Conservation (phyloP, 2,888 invertebrate species). For the Diplolepis rosae region DNA sequence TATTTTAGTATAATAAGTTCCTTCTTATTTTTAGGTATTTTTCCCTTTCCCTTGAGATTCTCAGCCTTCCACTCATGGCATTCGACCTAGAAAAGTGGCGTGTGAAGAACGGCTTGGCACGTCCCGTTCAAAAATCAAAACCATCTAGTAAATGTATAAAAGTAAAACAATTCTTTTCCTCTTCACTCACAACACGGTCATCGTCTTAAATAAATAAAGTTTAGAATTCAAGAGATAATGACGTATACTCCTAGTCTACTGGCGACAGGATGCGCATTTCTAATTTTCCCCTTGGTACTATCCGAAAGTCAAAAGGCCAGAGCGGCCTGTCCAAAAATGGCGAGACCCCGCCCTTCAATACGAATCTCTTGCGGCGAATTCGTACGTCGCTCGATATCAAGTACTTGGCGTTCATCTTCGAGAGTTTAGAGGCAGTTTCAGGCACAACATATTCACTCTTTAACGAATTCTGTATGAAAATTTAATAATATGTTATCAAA, state of each 20-base stretch:
- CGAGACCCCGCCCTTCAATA: conserved; percentile 15
- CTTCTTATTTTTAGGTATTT: conserved; percentile 3
- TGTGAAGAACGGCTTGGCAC: conserved; percentile 42
- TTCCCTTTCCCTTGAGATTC: conserved; percentile 36
- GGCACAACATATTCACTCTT: conserved; percentile 13
- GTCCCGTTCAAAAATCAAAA: conserved; percentile 55
- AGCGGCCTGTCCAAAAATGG: conserved; percentile 19
- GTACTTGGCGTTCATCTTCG: conserved; percentile 9
- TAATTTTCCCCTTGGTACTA: conserved; percentile 35
- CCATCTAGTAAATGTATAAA: conserved; percentile 57
- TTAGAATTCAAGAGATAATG: conserved; percentile 51
- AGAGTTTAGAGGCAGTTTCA: conserved; percentile 29
- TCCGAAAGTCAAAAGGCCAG: conserved; percentile 24
- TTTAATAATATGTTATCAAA: conserved; percentile 1
- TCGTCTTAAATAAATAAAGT: conserved; percentile 57
- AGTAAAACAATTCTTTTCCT: conserved; percentile 57
- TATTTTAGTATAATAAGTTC: not conserved
- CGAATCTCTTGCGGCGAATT: conserved; percentile 22
- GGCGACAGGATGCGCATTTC: conserved; percentile 44
- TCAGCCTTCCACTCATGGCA: conserved; percentile 22
- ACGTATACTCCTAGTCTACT: conserved; percentile 56
- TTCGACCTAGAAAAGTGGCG: conserved; percentile 29
- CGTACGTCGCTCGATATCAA: conserved; percentile 19
- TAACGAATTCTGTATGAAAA: conserved; percentile 34
- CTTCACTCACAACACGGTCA: conserved; percentile 41